Evolutionary conservation across 1,140 invertebrate species (phyloP), one percentile per base, ranked within the genome.

Genomic region (Dendrolimus punctatus): DNA sequence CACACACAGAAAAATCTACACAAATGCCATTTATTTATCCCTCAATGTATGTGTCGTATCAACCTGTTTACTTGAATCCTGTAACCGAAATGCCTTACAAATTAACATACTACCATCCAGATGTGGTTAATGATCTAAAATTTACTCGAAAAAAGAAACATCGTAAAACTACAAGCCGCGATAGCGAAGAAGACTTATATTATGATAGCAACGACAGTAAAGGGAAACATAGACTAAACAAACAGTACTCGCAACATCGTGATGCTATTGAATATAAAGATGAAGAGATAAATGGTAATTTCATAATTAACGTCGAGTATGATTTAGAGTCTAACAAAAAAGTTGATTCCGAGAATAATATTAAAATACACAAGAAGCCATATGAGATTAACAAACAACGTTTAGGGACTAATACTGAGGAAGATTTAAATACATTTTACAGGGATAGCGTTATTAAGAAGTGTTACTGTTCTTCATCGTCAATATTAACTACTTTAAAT

Each of bases 381-480:
- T 8, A 10, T 8, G 23, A n/a, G 1, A 6, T n/a, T n/a, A 45
- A n/a, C 6, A 45, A 45, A 46, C 45, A 58, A 54, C 39, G 57
- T 40, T 42, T 6, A 8, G 38, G 57, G 0, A 57, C 59, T 36
- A 48, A 56, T 51, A 44, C 58, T 10, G 49, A 48, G 39, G 36
- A 57, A 43, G 57, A 66, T 46, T 57, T 63, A 41, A 53, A 53
- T 39, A 6, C 23, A 7, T 39, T 50, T 38, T 56, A 57, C n/a
- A 52, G 46, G 8, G 53, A 58, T n/a, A 38, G 42, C 0, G 44
- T 55, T 23, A 48, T 53, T 9, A 66, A 60, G 44, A 58, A 61
- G 45, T 66, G 64, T 53, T 66, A 60, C 46, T 66, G 64, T 46
- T 53, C 55, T 38, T 57, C 54, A 36, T 51, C 45, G 4, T 4